These are phyloP conservation scores for Parauchenoglanis punctatus DNA, from an alignment of 2,797 vertebrate species.

Conservation along the genomic window DNA sequence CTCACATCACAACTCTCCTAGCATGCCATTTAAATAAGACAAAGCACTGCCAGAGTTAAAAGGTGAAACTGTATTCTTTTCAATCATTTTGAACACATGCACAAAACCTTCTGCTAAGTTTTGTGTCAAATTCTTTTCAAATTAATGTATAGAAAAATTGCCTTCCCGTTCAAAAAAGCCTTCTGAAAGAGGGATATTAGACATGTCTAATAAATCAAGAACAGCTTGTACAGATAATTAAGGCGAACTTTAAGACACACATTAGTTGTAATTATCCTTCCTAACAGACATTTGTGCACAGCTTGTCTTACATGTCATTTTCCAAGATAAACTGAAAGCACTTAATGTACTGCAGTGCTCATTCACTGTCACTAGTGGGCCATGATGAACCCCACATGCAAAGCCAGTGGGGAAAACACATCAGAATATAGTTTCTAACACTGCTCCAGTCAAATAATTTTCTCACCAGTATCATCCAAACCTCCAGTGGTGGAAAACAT, in stretches of 20 bases:
- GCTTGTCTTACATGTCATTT: neutral
- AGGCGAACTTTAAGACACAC: neutral
- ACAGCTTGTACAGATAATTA: neutral
- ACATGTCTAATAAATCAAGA: neutral
- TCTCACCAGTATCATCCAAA: conserved; percentile 28
- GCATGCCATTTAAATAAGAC: neutral
- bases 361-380: conserved; percentile 60
- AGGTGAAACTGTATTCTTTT: neutral
- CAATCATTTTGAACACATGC: neutral
- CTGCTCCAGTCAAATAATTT: neutral
- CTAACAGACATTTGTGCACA: neutral
- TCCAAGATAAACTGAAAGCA: neutral
- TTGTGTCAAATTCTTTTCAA: neutral
- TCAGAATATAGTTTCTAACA: conserved; percentile 7
- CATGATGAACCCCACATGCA: conserved; percentile 39
- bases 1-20: conserved; percentile 3
- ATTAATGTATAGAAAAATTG: neutral
- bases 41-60: neutral
- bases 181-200: neutral
- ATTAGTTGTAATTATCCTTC: neutral
- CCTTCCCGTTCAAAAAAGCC: conserved; percentile 5
- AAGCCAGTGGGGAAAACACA: neutral
- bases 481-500: neutral
- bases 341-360: neutral
- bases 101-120: conserved; percentile 14